Evolutionary conservation across 2,888 invertebrate genomes (phyloP).

Genomic region (Imbricaverruca yamaguchii): DNA sequence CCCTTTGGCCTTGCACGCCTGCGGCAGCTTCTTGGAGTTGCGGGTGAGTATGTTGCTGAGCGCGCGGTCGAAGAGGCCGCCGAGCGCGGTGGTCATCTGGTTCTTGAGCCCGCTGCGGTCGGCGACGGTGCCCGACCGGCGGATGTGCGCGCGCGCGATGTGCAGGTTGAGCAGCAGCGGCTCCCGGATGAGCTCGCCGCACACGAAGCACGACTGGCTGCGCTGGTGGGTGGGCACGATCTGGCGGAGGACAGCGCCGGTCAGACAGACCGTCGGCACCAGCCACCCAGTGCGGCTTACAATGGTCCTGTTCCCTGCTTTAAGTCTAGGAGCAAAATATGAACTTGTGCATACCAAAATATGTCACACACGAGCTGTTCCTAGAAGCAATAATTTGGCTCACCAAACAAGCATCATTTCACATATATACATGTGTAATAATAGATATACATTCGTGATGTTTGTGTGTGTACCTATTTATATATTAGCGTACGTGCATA

Average conservation of each 20-base stretch:
- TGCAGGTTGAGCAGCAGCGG: conserved; percentile 31
- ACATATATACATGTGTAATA: no score
- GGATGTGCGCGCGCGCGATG: conserved; percentile 27
- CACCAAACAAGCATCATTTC: no score
- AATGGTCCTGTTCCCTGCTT: no score
- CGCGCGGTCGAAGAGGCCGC: conserved; percentile 38
- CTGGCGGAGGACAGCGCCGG: conserved; percentile 7
- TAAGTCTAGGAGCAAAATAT: no score
- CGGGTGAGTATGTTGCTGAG: conserved; percentile 34
- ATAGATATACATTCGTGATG: no score
- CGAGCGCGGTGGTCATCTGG: conserved; percentile 38
- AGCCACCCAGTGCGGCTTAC: no score
- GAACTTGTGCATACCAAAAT: no score
- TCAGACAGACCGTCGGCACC: no score
- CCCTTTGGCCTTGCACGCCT: not conserved
- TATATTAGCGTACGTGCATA: no score
- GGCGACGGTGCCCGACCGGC: conserved; percentile 20
- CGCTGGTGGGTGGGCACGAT: conserved; percentile 23
- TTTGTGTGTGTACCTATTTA: no score
- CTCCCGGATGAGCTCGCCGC: conserved; percentile 33
- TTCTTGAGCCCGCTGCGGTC: conserved; percentile 35
- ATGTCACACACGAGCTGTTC: no score
- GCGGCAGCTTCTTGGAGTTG: not conserved
- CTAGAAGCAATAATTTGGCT: no score
- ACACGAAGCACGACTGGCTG: conserved; percentile 31